Evolutionary conservation across 2,888 invertebrate genomes (phyloP), one percentile per base, ranked within the genome.

Genomic region (Strigamia crassipes): DNA sequence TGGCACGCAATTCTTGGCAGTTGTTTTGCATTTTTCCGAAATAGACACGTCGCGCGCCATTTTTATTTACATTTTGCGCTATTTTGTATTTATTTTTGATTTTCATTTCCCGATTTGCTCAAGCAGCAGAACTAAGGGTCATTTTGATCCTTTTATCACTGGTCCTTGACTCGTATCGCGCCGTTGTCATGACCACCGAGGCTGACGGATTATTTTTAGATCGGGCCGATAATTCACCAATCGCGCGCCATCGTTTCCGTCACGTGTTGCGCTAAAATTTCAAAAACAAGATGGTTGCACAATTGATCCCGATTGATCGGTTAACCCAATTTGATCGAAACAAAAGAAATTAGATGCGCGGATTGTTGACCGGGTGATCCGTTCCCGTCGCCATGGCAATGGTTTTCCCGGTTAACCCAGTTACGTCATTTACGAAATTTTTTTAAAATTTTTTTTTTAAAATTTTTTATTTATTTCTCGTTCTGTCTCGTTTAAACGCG

Each of bases 101-200:
- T 38, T 1, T 27, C 27, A 3, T 27, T 27, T n/a, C n/a, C 6
- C 13, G n/a, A 51, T n/a, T 51, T 51, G 51, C 15, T 56, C 56
- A 18, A 56, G 56, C 18, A 21, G 56, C 21, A 2, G 46, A 46
- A 56, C n/a, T 56, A 56, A n/a, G 56, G 56, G 56, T 56, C 56
- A 56, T 56, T 56, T 56, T 18, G n/a, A 56, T n/a, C 18, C 4
- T n/a, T 56, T 56, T 56, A 56, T 56, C 56, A 18, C 56, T 56
- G 56, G 56, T 56, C 56, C 56, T 56, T 56, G 56, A 56, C 56
- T 56, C 56, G 56, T 56, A 56, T 56, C 56, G 56, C 56, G 46
- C 56, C 56, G 56, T 18, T 18, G 56, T 56, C 46, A 46, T 46
- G 46, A 15, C 46, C n/a, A 46, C 46, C 15, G 15, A n/a, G 56